These are phyloP conservation scores for Ctenicera cuprea DNA, from an alignment of 2,888 invertebrate genomes.

Conservation along the genomic window DNA sequence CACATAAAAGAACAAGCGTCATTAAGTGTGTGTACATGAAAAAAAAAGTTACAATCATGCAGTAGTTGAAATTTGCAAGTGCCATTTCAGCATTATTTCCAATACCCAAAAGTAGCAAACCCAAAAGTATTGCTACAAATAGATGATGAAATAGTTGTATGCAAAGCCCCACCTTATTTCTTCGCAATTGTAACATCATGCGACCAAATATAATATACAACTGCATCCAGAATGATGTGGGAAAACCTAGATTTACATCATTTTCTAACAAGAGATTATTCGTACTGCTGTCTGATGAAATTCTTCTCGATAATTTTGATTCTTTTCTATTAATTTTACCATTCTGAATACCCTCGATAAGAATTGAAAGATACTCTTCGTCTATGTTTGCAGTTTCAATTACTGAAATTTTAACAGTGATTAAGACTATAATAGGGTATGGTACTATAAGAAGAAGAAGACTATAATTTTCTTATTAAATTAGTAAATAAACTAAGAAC, in stretches of 20 bases:
- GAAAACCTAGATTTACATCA: constrained; percentile 67
- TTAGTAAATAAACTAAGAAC: no score
- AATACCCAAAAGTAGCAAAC: constrained; percentile 76
- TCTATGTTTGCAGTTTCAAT: constrained; percentile 70
- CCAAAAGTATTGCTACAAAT: constrained; percentile 74
- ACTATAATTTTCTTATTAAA: no score
- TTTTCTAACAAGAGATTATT: constrained; percentile 34
- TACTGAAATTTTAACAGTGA: constrained; percentile 64
- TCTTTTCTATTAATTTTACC: constrained; percentile 67
- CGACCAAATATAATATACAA: constrained; percentile 74
- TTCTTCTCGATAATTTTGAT: neutral
- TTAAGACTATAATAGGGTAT: no score
- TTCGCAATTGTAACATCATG: constrained; percentile 75
- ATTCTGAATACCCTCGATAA: constrained; percentile 69
- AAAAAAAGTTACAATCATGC: constrained; percentile 77
- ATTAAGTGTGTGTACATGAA: constrained; percentile 81
- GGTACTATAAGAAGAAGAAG: no score
- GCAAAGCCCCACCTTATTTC: constrained; percentile 74
- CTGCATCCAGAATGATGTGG: constrained; percentile 76
- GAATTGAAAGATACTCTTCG: constrained; percentile 63
- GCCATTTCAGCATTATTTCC: constrained; percentile 77
- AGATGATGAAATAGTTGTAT: constrained; percentile 77
- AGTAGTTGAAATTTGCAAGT: constrained; percentile 78
- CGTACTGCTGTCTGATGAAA: constrained; percentile 18
- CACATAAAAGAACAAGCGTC: constrained; percentile 78